Conservation (phyloP, 2,888 invertebrate species). For the Rhaphigaster nebulosa region DNA sequence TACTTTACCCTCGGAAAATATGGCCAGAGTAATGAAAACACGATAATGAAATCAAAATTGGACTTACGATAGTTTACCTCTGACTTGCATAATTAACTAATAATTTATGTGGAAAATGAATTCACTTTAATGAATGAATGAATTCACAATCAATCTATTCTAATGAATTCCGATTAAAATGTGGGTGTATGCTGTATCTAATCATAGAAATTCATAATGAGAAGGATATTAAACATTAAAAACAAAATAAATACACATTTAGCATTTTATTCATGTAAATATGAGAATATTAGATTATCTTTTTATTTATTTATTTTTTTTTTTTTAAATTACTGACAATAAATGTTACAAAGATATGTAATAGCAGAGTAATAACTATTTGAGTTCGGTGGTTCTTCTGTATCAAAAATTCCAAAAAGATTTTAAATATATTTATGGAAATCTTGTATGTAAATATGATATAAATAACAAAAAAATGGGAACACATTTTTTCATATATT, state of each 20-base stretch:
- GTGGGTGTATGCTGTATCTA: background rate
- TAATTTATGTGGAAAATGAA: too few species aligned
- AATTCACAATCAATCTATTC: too few species aligned
- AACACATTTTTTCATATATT: background rate
- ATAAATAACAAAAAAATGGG: background rate
- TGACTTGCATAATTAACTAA: too few species aligned
- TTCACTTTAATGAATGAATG: too few species aligned
- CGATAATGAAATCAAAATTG: too few species aligned
- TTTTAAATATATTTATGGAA: background rate
- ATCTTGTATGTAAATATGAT: background rate
- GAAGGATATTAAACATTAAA: background rate
- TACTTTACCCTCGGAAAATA: too few species aligned
- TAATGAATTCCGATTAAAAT: too few species aligned
- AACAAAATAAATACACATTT: background rate
- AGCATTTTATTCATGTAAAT: constrained; percentile 19
- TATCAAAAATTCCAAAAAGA: background rate
- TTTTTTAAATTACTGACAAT: background rate
- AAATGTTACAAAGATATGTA: constrained; percentile 28
- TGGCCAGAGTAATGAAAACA: too few species aligned
- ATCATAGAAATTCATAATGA: background rate
- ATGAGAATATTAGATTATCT: background rate
- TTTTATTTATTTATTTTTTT: constrained; percentile 1
- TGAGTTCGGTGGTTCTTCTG: background rate
- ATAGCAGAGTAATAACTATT: background rate
- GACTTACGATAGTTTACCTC: too few species aligned